Evolutionary conservation across 2,888 invertebrate genomes (phyloP).

Genomic region (Notocelia uddmanniana): DNA sequence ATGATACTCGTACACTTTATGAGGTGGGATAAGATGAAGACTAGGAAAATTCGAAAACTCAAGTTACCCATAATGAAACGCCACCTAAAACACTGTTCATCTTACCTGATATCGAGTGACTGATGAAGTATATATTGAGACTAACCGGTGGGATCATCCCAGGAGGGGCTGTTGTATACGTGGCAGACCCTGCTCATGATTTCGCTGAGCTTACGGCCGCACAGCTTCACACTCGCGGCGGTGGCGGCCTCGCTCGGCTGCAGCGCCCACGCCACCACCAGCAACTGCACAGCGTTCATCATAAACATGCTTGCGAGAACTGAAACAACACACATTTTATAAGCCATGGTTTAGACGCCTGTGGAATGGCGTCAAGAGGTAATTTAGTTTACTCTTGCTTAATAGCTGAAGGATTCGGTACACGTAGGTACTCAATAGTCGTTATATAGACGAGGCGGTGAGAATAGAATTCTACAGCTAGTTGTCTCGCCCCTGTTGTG

Average conservation of each 20-base stretch:
- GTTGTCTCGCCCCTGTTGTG: not conserved
- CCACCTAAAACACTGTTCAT: too few species aligned
- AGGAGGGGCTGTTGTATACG: conserved; percentile 77
- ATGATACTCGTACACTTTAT: too few species aligned
- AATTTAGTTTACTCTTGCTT: not conserved
- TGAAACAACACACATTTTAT: conserved; percentile 50
- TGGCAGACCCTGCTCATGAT: conserved; percentile 79
- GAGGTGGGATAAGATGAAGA: too few species aligned
- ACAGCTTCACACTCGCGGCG: conserved; percentile 69
- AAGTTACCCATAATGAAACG: too few species aligned
- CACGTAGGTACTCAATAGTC: too few species aligned
- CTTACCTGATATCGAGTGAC: too few species aligned
- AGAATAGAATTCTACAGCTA: too few species aligned
- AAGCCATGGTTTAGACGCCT: not conserved
- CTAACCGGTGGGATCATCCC: conserved; percentile 60
- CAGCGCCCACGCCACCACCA: conserved; percentile 65
- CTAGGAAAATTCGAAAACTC: too few species aligned
- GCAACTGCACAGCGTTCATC: conserved; percentile 65
- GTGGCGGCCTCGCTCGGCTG: conserved; percentile 66
- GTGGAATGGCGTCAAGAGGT: not conserved
- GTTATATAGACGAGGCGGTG: not conserved
- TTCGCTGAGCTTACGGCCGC: conserved; percentile 76
- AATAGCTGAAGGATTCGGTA: not conserved
- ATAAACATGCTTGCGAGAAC: conserved; percentile 65
- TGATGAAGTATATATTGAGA: not conserved